These are phyloP conservation scores for Leptobrachium leishanense DNA, from an alignment of 2,113 vertebrate species.

Conservation along the genomic window DNA sequence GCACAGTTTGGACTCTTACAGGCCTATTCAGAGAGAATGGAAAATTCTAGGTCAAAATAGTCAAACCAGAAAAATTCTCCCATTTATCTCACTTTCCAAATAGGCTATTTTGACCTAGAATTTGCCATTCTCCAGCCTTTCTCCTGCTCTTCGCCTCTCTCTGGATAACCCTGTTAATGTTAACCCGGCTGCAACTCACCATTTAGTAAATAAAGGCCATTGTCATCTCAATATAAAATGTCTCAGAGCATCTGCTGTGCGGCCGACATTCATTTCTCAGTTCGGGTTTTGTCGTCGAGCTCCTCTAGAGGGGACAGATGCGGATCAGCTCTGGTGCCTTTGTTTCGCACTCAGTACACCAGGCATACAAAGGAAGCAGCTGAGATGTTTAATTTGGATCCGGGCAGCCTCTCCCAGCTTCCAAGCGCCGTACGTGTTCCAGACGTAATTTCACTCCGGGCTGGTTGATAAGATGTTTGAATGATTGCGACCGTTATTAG, in stretches of 20 bases:
- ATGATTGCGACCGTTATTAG: background rate
- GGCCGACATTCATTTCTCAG: background rate
- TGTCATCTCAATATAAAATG: background rate
- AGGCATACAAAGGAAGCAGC: constrained; percentile 28
- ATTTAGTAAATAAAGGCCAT: too few relatives aligned
- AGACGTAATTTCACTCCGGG: background rate
- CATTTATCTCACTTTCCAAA: too few relatives aligned
- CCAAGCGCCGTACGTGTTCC: background rate
- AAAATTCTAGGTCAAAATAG: too few relatives aligned
- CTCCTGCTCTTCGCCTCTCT: too few relatives aligned
- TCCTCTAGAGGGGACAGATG: constrained; percentile 29
- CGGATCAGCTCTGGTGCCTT: background rate
- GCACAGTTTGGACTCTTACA: too few relatives aligned
- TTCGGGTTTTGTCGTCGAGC: background rate
- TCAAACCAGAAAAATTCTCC: too few relatives aligned
- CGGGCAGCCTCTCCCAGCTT: background rate
- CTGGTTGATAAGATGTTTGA: background rate
- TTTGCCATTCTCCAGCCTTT: too few relatives aligned
- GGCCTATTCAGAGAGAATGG: too few relatives aligned
- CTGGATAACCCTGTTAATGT: too few relatives aligned
- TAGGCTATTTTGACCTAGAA: too few relatives aligned
- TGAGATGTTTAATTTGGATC: constrained; percentile 18
- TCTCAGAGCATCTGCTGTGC: background rate
- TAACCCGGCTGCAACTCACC: too few relatives aligned
- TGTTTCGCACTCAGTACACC: constrained; percentile 18